These are phyloP conservation scores for Myotis brandtii DNA, from an alignment of 2,113 vertebrate genomes.

Conservation along the genomic window DNA sequence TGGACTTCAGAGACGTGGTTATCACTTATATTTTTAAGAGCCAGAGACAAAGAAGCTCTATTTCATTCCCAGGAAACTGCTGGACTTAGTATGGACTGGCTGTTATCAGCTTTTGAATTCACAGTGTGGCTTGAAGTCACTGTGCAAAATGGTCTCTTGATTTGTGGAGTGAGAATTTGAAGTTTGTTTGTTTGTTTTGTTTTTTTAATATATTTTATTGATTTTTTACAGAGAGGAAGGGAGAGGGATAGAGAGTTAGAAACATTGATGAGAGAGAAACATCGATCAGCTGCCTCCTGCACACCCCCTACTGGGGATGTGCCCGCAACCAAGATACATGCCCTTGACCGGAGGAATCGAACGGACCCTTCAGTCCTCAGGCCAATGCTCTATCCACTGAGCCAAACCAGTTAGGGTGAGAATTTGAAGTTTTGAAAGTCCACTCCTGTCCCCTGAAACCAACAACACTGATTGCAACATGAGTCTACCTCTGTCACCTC, in stretches of 20 bases:
- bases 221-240: too few species aligned
- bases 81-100: not conserved
- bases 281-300: too few species aligned
- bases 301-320: too few species aligned
- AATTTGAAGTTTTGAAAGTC: not conserved
- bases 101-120: not conserved
- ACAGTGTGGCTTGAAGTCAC: not conserved
- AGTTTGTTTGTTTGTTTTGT: not conserved
- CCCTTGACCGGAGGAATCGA: too few species aligned
- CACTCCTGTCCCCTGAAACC: not conserved
- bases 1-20: slow-evolving; percentile 6
- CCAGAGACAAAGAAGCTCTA: not conserved
- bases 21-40: slow-evolving; percentile 7
- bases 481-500: not conserved
- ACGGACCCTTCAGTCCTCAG: too few species aligned
- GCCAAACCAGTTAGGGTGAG: not conserved
- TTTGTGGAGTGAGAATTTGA: slow-evolving; percentile 5
- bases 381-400: too few species aligned
- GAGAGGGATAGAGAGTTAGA: too few species aligned
- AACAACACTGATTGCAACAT: not conserved
- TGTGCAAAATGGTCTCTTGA: not conserved
- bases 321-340: too few species aligned
- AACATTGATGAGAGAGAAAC: too few species aligned
- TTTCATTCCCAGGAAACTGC: not conserved
- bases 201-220: too few species aligned